phyloP scores from a whole-genome alignment of 2,888 invertebrate species.

The Ptychoptera albimana region DNA sequence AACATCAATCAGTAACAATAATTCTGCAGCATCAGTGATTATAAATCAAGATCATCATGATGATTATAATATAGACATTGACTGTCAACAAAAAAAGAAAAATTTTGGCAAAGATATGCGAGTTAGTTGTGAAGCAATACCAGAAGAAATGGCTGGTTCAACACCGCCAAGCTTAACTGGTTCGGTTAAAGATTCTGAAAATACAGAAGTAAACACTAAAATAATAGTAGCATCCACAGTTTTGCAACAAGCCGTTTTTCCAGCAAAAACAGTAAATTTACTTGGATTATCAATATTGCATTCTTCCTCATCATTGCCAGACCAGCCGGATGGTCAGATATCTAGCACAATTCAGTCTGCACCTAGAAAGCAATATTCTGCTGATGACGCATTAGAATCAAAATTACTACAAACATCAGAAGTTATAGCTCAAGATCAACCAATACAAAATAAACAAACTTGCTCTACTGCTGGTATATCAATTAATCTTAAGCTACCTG shows the following conservation, averaged over 20 bases:
- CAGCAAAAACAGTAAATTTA: neutral
- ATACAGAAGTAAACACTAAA: conserved; percentile 29
- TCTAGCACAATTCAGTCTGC: neutral
- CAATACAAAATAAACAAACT: conserved; percentile 9
- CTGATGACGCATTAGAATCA: conserved; percentile 21
- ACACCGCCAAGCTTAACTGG: conserved; percentile 46
- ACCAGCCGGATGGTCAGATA: neutral
- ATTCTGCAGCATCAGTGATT: neutral
- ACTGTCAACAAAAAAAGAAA: conserved; percentile 34
- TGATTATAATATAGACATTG: conserved; percentile 7
- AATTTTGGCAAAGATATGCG: conserved; percentile 59
- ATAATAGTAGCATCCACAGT: conserved; percentile 20
- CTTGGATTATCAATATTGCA: neutral
- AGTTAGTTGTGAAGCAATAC: conserved; percentile 79
- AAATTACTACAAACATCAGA: conserved; percentile 8
- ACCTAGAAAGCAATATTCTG: conserved; percentile 29
- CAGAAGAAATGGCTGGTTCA: conserved; percentile 68
- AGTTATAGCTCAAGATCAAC: conserved; percentile 6
- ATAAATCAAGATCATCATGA: conserved; percentile 11
- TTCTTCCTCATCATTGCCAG: conserved; percentile 12
- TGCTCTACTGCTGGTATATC: conserved; percentile 10
- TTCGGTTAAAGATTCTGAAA: conserved; percentile 16
- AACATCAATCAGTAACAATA: neutral
- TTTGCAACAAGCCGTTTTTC: conserved; percentile 1
- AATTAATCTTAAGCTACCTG: conserved; percentile 19